Conservation (phyloP, 64 coral and sea anemone genomes). For the Dendrophyllia cribrosa region DNA sequence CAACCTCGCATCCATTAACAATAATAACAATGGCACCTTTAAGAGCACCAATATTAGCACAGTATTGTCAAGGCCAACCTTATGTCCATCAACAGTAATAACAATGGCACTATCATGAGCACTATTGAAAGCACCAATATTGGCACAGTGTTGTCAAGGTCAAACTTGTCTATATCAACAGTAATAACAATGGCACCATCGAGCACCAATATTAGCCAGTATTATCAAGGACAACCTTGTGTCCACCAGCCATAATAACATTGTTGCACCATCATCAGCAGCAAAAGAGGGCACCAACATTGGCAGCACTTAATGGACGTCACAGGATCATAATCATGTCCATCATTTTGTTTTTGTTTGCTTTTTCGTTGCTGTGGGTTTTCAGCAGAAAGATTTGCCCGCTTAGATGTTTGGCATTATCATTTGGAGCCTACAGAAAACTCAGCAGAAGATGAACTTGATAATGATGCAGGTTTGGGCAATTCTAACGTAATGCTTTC, state of each 20-base stretch:
- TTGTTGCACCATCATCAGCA: not conserved
- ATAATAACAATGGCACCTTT: not conserved
- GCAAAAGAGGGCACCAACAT: not conserved
- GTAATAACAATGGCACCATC: too few relatives aligned
- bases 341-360: not conserved
- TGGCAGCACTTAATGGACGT: not conserved
- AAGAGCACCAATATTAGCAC: not conserved
- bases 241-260: not conserved
- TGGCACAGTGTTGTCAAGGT: not conserved
- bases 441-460: not conserved
- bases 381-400: slow-evolving; percentile 4
- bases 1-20: not conserved
- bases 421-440: slow-evolving; percentile 32
- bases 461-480: slow-evolving; percentile 14
- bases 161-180: not conserved
- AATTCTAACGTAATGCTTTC: not conserved
- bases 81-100: not conserved
- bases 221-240: too few relatives aligned
- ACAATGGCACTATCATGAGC: not conserved
- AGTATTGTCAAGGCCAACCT: too few relatives aligned
- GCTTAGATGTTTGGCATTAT: slow-evolving; percentile 41
- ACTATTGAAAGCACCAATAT: not conserved
- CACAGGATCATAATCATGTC: not conserved
- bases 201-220: not conserved
- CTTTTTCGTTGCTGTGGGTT: not conserved